Evolutionary conservation across 1,140 invertebrate genomes (phyloP).

Genomic region (Drosophila gunungcola): DNA sequence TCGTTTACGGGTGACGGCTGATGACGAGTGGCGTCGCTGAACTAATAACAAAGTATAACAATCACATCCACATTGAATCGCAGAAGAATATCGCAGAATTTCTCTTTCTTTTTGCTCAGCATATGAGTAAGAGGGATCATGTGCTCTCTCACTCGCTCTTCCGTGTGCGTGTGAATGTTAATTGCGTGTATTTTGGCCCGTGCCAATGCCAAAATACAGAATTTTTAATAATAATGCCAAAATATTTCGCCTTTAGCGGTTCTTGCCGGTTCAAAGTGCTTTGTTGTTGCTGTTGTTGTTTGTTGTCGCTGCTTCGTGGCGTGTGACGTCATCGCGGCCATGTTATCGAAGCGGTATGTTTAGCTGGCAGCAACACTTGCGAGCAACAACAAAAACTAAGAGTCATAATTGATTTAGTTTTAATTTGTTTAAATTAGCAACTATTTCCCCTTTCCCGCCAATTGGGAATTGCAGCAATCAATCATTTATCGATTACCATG

Average conservation of each 20-base stretch:
- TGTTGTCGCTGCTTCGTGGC: constrained; percentile 1
- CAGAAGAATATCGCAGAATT: constrained; percentile 17
- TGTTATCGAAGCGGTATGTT: constrained; percentile 25
- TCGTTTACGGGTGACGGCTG: constrained; percentile 56
- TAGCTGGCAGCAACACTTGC: neutral
- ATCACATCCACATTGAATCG: constrained; percentile 30
- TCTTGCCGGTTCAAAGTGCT: constrained; percentile 44
- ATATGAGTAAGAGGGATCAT: constrained; percentile 4
- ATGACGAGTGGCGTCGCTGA: constrained; percentile 41
- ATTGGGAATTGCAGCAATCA: neutral
- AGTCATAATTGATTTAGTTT: constrained; percentile 35
- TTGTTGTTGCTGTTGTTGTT: neutral
- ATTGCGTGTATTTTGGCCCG: constrained; percentile 15
- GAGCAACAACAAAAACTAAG: constrained; percentile 12
- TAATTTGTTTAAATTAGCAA: constrained; percentile 5
- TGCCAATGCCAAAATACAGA: constrained; percentile 38
- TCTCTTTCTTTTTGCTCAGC: constrained; percentile 27
- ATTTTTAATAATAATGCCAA: constrained; percentile 44
- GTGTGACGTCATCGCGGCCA: constrained; percentile 19
- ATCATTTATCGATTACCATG: constrained; percentile 24
- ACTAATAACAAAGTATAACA: constrained; percentile 74
- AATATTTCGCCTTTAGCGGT: constrained; percentile 31
- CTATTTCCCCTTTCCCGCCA: constrained; percentile 15
- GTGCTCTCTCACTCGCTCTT: constrained; percentile 1
- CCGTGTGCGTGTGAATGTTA: constrained; percentile 28